Conservation (phyloP, 2,888 invertebrate species). For the Congeria kusceri region DNA sequence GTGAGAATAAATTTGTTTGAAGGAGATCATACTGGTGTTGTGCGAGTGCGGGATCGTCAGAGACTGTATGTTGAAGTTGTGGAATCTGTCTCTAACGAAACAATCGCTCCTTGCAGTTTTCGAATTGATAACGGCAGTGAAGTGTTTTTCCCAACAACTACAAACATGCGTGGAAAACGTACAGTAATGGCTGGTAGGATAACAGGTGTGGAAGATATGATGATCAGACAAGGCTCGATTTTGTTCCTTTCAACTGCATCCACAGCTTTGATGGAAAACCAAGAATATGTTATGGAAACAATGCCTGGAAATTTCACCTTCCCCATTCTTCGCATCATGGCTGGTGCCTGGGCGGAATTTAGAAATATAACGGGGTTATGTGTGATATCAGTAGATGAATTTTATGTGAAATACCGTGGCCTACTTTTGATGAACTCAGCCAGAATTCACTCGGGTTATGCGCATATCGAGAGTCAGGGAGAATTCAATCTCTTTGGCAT, state of each 20-base stretch:
- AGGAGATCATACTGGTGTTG: slow-evolving; percentile 75
- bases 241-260: slow-evolving; percentile 69
- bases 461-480: slow-evolving; percentile 73
- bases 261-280: slow-evolving; percentile 74
- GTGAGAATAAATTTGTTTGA: slow-evolving; percentile 71
- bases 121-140: slow-evolving; percentile 71
- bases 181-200: slow-evolving; percentile 75
- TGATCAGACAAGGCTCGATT: slow-evolving; percentile 69
- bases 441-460: slow-evolving; percentile 66
- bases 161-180: slow-evolving; percentile 72
- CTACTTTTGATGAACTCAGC: slow-evolving; percentile 72
- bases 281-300: slow-evolving; percentile 67
- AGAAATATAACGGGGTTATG: slow-evolving; percentile 63
- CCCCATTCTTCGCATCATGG: slow-evolving; percentile 65
- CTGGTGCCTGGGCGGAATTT: slow-evolving; percentile 70
- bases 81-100: slow-evolving; percentile 74
- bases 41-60: slow-evolving; percentile 70
- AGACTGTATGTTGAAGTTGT: slow-evolving; percentile 73
- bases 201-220: slow-evolving; percentile 70
- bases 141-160: slow-evolving; percentile 69
- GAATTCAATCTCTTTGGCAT: slow-evolving; percentile 71
- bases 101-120: slow-evolving; percentile 76
- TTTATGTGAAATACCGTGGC: slow-evolving; percentile 74
- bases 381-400: slow-evolving; percentile 62
- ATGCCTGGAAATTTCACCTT: slow-evolving; percentile 75